Evolutionary conservation across 2,797 vertebrate species (phyloP).

Genomic region (Sarcophilus harrisii): DNA sequence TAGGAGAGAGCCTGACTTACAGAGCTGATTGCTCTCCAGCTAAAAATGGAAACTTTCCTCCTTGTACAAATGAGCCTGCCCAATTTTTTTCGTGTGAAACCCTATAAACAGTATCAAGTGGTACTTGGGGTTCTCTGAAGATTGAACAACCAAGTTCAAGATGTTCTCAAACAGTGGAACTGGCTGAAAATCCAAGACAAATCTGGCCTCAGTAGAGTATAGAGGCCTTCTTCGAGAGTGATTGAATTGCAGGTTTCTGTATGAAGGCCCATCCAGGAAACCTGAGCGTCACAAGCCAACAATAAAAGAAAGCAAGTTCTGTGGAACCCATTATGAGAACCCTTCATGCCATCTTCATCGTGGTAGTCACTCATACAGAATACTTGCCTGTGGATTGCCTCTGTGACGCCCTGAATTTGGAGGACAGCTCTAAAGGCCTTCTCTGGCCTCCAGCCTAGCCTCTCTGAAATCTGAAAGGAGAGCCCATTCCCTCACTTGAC

Average conservation of each 20-base stretch:
- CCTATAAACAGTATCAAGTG: conserved; percentile 51
- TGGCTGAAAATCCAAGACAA: conserved; percentile 45
- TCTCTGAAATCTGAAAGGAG: background rate
- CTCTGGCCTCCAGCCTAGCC: background rate
- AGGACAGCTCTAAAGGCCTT: background rate
- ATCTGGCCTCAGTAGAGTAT: background rate
- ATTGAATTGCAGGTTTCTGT: background rate
- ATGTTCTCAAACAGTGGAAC: conserved; percentile 49
- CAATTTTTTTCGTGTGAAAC: conserved; percentile 58
- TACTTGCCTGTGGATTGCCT: background rate
- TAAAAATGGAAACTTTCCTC: conserved; percentile 61
- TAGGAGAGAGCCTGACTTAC: conserved; percentile 65
- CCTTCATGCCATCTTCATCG: background rate
- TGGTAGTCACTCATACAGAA: background rate
- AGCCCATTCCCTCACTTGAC: no score
- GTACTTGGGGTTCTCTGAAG: conserved; percentile 51
- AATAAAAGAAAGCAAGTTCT: background rate
- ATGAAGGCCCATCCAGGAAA: background rate
- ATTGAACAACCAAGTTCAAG: conserved; percentile 59
- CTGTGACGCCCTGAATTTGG: background rate
- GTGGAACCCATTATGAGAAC: background rate
- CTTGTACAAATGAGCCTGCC: conserved; percentile 70
- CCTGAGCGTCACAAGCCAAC: no score
- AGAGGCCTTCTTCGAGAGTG: background rate
- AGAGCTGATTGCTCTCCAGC: conserved; percentile 67